Evolutionary conservation across 2,113 vertebrate genomes (phyloP), one percentile per base, ranked within the genome.

Genomic region (Glaucidium brasilianum): DNA sequence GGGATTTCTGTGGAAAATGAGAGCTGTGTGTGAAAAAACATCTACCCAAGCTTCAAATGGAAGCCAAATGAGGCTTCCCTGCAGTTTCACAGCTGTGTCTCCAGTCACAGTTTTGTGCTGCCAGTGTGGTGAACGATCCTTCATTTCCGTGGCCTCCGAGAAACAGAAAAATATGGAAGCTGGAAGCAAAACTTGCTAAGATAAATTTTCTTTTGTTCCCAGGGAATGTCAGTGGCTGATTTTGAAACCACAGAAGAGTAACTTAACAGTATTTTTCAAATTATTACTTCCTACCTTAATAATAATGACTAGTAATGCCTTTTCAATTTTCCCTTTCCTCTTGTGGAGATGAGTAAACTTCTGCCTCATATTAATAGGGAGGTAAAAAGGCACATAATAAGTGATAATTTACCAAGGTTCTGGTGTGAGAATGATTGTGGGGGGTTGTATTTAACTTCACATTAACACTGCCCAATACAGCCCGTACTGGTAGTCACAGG

Each of bases 31-130:
- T 88, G 89, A 97, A 94, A 95, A 90, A 88, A 89, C 87, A 95
- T 87, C 91, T 94, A 95, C 91, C 84, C 81, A 93, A 94, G 77
- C 86, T 97, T 97, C 94, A 94, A 91, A 96, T 95, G 94, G 89
- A 94, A 96, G 94, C 89, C 91, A 96, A 90, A 94, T 95, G 87
- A 95, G 81, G 77, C 84, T 94, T 94, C 66, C 89, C 86, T 95
- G 91, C 84, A 94, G 73, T 87, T 97, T 95, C 94, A 94, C 92
- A 95, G 91, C 94, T 95, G 94, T 91, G 73, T 89, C 80, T 73
- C 69, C 47, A 63, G 7, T 87, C 9, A 5, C 80, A 94, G 83
- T 73, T 91, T 94, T 87, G 43, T 87, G 83, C 80, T 87, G 79
- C 35, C 91, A 89, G 92, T 49, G 6, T 66, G 76, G 88, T 89